These are phyloP conservation scores for Galleria mellonella DNA, from an alignment of 1,140 invertebrate genomes.

Conservation along the genomic window DNA sequence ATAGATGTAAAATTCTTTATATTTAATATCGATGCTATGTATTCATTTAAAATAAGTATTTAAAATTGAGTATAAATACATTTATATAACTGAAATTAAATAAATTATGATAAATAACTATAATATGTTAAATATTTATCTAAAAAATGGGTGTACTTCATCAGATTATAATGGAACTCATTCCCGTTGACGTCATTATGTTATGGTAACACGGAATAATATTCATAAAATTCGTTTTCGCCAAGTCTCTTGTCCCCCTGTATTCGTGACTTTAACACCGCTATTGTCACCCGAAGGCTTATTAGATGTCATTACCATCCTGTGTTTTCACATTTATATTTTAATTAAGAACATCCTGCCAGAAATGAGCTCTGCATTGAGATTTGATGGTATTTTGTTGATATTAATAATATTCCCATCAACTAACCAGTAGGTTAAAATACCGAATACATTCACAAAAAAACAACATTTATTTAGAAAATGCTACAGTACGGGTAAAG, in stretches of 20 bases:
- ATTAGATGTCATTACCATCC: constrained; percentile 29
- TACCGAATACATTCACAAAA: constrained; percentile 18
- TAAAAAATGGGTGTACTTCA: too few relatives aligned
- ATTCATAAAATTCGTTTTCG: constrained; percentile 16
- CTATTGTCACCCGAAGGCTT: constrained; percentile 26
- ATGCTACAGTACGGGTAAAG: constrained; percentile 9
- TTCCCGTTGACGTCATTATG: constrained; percentile 1
- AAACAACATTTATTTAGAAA: constrained; percentile 20
- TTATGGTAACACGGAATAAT: constrained; percentile 13
- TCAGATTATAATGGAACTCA: constrained; percentile 7
- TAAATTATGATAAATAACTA: too few relatives aligned
- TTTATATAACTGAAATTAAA: too few relatives aligned
- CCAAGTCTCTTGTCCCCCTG: not conserved
- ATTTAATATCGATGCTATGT: too few relatives aligned
- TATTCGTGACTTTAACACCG: constrained; percentile 9
- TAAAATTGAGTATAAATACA: too few relatives aligned
- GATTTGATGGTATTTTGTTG: too few relatives aligned
- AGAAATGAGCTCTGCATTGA: not conserved
- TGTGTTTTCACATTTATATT: constrained; percentile 27
- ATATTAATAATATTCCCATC: not conserved
- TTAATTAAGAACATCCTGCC: constrained; percentile 20
- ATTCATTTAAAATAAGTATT: too few relatives aligned
- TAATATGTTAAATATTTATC: too few relatives aligned
- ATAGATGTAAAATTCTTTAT: too few relatives aligned
- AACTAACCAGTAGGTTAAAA: constrained; percentile 6